phyloP scores from a whole-genome alignment of 2,888 invertebrate species.

The Sminthurinus aureus region DNA sequence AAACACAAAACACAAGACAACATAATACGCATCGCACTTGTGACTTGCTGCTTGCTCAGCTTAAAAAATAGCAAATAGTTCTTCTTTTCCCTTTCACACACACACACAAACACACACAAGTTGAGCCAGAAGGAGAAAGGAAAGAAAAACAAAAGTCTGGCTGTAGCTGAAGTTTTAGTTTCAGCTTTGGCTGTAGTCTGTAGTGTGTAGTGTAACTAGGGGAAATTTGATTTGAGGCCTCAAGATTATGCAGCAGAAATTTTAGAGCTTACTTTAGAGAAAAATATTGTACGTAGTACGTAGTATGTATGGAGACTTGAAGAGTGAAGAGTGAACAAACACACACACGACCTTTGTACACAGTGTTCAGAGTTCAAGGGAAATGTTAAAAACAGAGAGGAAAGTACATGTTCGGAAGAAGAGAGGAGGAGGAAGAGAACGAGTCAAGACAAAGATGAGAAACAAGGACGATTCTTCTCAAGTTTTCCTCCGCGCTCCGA shows the following conservation, averaged over 20 bases:
- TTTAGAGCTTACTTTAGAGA: conserved; percentile 3
- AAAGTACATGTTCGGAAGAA: background rate
- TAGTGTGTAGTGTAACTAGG: background rate
- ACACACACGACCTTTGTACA: background rate
- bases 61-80: too few species aligned
- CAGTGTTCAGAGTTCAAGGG: background rate
- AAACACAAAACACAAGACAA: too few species aligned
- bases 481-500: conserved; percentile 41
- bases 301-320: too few species aligned
- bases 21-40: too few species aligned
- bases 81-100: background rate
- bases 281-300: background rate
- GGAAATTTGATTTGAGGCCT: conserved; percentile 16
- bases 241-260: conserved; percentile 6
- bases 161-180: too few species aligned
- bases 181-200: background rate
- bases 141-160: background rate
- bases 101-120: background rate
- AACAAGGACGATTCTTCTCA: conserved; percentile 36
- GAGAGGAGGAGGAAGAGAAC: background rate
- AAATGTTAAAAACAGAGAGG: background rate
- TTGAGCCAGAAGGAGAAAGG: too few species aligned
- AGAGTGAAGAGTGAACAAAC: too few species aligned
- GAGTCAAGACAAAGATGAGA: conserved; percentile 33
- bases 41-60: too few species aligned